Conservation (phyloP, 2,113 vertebrate species). For the Peromyscus polionotus region DNA sequence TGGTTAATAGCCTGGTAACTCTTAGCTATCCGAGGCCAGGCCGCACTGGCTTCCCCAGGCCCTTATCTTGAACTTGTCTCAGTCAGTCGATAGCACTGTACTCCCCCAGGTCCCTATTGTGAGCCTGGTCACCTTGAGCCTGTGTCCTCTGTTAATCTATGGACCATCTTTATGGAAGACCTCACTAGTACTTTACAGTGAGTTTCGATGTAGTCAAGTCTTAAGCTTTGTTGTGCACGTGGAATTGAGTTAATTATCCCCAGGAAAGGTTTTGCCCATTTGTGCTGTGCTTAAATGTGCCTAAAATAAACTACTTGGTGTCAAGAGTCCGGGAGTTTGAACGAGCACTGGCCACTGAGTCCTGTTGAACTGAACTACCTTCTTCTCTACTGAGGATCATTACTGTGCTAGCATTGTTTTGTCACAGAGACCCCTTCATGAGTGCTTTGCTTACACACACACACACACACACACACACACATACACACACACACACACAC, state of each 20-base stretch:
- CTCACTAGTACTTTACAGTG: neutral
- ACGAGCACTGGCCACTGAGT: neutral
- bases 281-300: neutral
- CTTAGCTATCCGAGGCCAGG: neutral
- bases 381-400: neutral
- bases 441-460: neutral
- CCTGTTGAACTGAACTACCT: neutral
- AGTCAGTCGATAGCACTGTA: too few relatives aligned
- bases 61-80: too few relatives aligned
- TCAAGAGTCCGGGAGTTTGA: neutral
- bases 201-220: neutral
- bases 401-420: neutral
- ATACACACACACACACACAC: too few relatives aligned
- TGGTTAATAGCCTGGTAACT: neutral
- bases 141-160: neutral
- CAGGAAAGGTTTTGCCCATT: neutral
- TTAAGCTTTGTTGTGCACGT: neutral
- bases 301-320: neutral
- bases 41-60: too few relatives aligned
- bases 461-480: too few relatives aligned
- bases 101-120: too few relatives aligned
- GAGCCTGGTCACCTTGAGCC: too few relatives aligned
- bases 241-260: neutral
- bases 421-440: neutral
- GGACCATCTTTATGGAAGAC: neutral